Evolutionary conservation across 1,140 invertebrate genomes (phyloP).

Genomic region (Bactericera cockerelli): DNA sequence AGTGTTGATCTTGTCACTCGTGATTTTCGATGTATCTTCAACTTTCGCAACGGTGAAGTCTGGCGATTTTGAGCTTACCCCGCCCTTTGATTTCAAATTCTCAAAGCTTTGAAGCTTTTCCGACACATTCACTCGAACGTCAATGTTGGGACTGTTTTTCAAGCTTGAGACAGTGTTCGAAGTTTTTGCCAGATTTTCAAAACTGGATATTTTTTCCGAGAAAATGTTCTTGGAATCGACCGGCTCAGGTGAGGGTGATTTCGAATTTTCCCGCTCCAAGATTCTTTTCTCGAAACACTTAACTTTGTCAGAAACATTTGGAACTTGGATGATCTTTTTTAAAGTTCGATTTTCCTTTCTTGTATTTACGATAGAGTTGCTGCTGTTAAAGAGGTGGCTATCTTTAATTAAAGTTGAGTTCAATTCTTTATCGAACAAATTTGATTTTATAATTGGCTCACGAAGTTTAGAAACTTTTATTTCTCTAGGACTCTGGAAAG

Average conservation of each 20-base stretch:
- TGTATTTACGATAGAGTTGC: no score
- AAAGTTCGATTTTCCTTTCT: no score
- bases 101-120: conserved; percentile 8
- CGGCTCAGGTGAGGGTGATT: conserved; percentile 3
- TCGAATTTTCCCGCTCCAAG: background rate
- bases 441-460: no score
- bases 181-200: background rate
- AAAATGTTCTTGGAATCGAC: background rate
- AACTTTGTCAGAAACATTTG: conserved; percentile 1
- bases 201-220: background rate
- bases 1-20: no score
- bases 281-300: background rate
- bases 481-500: no score
- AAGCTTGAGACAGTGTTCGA: background rate
- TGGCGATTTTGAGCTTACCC: background rate
- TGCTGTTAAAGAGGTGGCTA: no score
- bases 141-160: background rate
- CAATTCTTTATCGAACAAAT: no score
- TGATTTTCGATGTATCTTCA: background rate
- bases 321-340: background rate
- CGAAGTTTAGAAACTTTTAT: no score
- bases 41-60: background rate
- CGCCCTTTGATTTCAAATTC: background rate
- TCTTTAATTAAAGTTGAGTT: no score
- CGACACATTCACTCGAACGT: background rate